These are phyloP conservation scores for Parapristionchus giblindavisi DNA, from an alignment of 2,888 invertebrate genomes.

Conservation along the genomic window DNA sequence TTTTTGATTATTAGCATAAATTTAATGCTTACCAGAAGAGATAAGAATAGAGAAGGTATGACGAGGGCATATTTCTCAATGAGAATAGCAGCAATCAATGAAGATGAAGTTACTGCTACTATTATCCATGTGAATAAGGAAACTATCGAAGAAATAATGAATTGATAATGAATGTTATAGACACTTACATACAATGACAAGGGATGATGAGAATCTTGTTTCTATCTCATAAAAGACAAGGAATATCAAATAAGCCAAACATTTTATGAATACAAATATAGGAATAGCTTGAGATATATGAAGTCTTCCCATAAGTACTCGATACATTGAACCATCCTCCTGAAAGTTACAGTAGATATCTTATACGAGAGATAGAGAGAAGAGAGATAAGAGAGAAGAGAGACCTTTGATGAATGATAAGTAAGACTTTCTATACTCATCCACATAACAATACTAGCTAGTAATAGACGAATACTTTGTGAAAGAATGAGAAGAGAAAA, in stretches of 20 bases:
- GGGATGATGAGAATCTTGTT: neutral
- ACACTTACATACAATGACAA: constrained; percentile 10
- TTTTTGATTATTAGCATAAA: neutral
- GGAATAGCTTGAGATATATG: constrained; percentile 15
- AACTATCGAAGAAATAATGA: constrained; percentile 1
- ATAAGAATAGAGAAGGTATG: constrained; percentile 24
- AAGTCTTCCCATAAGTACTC: constrained; percentile 1
- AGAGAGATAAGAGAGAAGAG: too few relatives aligned
- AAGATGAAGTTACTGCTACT: neutral
- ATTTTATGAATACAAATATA: constrained; percentile 13
- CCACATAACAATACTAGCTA: neutral
- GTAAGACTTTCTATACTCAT: too few relatives aligned
- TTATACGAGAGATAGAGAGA: neutral
- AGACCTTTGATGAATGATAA: too few relatives aligned
- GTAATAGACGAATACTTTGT: neutral
- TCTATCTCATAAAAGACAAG: neutral
- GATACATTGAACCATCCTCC: constrained; percentile 23
- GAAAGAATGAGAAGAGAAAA: neutral
- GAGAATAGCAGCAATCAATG: neutral
- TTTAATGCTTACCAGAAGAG: neutral
- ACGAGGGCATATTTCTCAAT: constrained; percentile 17
- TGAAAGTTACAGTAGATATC: neutral
- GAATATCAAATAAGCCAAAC: neutral
- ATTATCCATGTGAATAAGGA: constrained; percentile 25
- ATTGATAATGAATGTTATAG: neutral